Conservation (phyloP, 2,113 vertebrate genomes). For the Odocoileus hemionus region DNA sequence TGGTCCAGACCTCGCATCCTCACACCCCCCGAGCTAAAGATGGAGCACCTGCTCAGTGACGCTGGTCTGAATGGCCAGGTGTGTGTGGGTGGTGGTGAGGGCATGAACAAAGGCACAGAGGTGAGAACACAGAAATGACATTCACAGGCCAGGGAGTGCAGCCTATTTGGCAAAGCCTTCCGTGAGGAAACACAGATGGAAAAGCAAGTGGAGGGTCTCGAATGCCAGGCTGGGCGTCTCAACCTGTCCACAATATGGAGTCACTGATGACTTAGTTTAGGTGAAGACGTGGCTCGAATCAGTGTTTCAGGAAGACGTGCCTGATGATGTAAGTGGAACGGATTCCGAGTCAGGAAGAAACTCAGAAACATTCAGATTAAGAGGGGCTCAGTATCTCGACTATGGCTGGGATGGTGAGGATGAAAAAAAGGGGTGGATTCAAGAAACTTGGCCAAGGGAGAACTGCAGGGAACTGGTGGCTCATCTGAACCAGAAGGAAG, state of each 20-base stretch:
- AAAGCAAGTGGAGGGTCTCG: not conserved
- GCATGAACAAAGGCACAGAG: too few relatives aligned
- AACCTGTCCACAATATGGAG: not conserved
- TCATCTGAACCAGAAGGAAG: not conserved
- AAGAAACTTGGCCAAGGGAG: not conserved
- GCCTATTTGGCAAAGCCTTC: not conserved
- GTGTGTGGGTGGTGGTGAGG: not conserved
- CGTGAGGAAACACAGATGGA: fast-evolving
- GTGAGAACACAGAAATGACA: not conserved
- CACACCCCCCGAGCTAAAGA: not conserved
- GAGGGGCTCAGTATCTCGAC: not conserved
- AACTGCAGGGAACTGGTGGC: not conserved
- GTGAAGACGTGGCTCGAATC: not conserved
- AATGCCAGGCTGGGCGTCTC: not conserved
- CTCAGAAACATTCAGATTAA: not conserved
- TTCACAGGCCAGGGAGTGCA: fast-evolving
- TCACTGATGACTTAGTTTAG: not conserved
- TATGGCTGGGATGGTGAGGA: too few relatives aligned
- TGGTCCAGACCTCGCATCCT: not conserved
- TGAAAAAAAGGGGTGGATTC: not conserved
- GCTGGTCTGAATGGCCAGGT: too few relatives aligned
- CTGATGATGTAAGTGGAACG: too few relatives aligned
- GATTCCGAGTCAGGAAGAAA: not conserved
- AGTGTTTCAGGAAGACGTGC: not conserved
- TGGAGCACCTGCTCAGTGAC: fast-evolving